A percentile compares a stretch with the other conserved stretches of the same genome.
phyloP scores from a whole-genome alignment of 2,888 invertebrate genomes.

The Acleris holmiana region DNA sequence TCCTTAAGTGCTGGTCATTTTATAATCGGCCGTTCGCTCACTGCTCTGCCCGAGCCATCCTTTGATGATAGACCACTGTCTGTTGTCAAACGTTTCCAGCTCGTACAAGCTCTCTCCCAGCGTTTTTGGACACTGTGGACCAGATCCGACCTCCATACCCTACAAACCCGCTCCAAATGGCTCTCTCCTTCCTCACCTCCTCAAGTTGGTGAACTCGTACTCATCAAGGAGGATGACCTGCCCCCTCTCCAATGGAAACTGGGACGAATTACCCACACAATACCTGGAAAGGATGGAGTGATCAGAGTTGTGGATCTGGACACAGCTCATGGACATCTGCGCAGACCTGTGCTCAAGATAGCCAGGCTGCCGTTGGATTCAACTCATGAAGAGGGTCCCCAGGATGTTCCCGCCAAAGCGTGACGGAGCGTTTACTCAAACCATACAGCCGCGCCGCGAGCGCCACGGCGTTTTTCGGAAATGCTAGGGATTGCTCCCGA shows the following conservation, averaged over 20 bases:
- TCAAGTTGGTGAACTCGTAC: conserved; percentile 1
- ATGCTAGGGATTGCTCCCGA: too few species aligned
- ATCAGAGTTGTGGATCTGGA: conserved; percentile 5
- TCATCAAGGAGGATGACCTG: conserved; percentile 4
- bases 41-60: background rate
- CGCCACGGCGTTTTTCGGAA: too few species aligned
- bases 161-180: conserved; percentile 12
- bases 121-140: conserved; percentile 1
- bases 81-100: background rate
- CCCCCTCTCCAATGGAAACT: background rate
- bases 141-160: background rate
- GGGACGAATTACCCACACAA: background rate
- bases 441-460: too few species aligned
- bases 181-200: background rate
- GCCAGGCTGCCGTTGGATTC: background rate
- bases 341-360: background rate
- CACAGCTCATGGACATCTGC: background rate
- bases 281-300: conserved; percentile 8
- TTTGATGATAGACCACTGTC: background rate
- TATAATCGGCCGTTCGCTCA: background rate
- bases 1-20: background rate
- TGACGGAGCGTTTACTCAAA: too few species aligned
- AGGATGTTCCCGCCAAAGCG: background rate
- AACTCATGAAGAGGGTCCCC: background rate
- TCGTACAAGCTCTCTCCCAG: conserved; percentile 6